phyloP scores from a whole-genome alignment of 2,113 vertebrate genomes.

The Synchiropus splendidus region DNA sequence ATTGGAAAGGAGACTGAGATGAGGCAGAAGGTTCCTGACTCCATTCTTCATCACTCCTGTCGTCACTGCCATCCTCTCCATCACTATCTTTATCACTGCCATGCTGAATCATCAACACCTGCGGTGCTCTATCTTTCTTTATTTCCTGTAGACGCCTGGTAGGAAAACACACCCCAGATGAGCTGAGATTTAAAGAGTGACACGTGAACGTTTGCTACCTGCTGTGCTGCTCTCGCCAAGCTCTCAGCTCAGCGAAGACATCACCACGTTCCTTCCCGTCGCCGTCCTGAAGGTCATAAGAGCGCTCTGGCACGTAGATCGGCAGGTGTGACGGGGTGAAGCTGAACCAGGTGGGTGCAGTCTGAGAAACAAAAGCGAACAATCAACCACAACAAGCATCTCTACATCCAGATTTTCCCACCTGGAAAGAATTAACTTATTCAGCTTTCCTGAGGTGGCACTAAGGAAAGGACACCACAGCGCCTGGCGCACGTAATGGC shows the following conservation, averaged over 20 bases:
- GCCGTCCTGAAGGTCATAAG: constrained; percentile 36
- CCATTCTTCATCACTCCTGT: constrained; percentile 41
- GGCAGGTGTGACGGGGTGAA: constrained; percentile 31
- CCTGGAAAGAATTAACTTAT: too few species aligned
- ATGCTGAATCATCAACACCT: constrained; percentile 51
- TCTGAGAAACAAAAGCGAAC: constrained; percentile 17
- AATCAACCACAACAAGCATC: too few species aligned
- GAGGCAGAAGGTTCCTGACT: constrained; percentile 25
- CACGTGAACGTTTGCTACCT: constrained; percentile 49
- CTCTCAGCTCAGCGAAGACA: constrained; percentile 57
- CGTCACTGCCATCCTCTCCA: constrained; percentile 26
- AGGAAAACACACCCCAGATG: constrained; percentile 1
- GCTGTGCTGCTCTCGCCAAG: constrained; percentile 56
- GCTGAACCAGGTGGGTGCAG: constrained; percentile 29
- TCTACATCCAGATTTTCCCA: too few species aligned
- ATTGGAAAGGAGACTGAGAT: constrained; percentile 50
- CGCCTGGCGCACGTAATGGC: constrained; percentile 19
- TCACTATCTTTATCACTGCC: constrained; percentile 42
- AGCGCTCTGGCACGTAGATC: constrained; percentile 46
- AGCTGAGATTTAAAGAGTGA: not conserved
- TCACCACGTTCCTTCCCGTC: constrained; percentile 38
- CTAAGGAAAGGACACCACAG: constrained; percentile 26
- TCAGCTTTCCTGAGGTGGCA: too few species aligned
- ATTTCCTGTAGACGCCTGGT: constrained; percentile 61
- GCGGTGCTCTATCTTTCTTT: constrained; percentile 53